phyloP scores from a whole-genome alignment of 2,113 vertebrate genomes.

The Chloebia gouldiae region DNA sequence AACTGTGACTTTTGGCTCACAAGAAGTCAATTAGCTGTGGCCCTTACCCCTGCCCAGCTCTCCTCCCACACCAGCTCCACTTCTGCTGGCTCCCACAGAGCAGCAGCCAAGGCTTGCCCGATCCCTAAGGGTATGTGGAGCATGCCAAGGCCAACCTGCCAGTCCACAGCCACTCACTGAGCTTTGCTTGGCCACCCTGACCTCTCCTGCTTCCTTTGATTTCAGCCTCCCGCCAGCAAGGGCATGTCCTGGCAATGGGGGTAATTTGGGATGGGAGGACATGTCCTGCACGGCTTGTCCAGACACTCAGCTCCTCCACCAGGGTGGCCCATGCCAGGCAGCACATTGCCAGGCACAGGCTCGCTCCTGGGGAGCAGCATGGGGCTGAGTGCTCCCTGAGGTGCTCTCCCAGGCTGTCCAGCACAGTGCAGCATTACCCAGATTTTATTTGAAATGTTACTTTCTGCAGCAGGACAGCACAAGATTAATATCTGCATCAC shows the following conservation, averaged over 20 bases:
- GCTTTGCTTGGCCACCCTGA: neutral
- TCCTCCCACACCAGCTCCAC: neutral
- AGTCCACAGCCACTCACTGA: rapidly evolving
- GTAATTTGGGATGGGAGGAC: neutral
- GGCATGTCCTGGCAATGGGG: neutral
- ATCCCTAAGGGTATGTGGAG: neutral
- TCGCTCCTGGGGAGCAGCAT: neutral
- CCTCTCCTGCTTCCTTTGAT: neutral
- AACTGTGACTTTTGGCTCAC: neutral
- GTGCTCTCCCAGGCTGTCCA: neutral
- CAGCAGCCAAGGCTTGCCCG: neutral
- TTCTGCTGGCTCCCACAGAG: neutral
- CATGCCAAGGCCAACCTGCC: neutral
- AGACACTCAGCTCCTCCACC: neutral
- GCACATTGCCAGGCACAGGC: neutral
- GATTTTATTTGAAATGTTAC: neutral
- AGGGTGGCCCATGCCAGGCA: neutral
- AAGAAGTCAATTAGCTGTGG: neutral
- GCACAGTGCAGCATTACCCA: neutral
- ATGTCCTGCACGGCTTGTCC: neutral
- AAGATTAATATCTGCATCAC: neutral
- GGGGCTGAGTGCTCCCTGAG: neutral
- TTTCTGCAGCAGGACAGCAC: neutral
- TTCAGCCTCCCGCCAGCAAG: neutral
- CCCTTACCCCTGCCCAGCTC: neutral